Evolutionary conservation across 2,797 vertebrate species (phyloP).

Genomic region (Myotis planiceps): DNA sequence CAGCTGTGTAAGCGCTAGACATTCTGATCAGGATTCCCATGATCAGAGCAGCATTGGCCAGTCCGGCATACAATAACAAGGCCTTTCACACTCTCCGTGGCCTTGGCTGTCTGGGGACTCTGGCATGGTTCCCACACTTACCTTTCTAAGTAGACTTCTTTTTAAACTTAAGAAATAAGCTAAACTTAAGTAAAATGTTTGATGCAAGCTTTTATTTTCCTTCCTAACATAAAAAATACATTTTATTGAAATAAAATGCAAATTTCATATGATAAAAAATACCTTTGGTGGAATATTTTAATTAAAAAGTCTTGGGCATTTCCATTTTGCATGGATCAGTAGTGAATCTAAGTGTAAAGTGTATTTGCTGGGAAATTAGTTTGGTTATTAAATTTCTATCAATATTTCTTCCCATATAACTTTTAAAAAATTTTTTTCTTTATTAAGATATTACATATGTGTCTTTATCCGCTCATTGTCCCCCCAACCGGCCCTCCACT

Average conservation of each 20-base stretch:
- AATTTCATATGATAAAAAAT: constrained; percentile 36
- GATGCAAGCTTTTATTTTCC: neutral
- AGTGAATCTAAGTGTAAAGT: constrained; percentile 34
- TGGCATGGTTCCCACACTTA: too few species aligned
- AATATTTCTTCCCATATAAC: constrained; percentile 9
- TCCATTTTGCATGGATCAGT: neutral
- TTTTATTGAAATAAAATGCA: constrained; percentile 54
- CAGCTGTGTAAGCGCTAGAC: too few species aligned
- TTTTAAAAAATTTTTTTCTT: too few species aligned
- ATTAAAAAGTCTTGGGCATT: constrained; percentile 30
- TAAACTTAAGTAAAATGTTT: constrained; percentile 12
- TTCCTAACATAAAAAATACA: neutral
- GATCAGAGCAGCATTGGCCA: too few species aligned
- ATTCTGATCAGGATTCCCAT: too few species aligned
- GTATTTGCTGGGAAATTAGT: constrained; percentile 18
- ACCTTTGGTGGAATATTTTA: constrained; percentile 59
- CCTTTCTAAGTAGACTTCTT: neutral
- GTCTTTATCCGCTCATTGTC: too few species aligned
- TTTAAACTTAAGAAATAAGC: constrained; percentile 27
- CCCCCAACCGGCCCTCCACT: too few species aligned
- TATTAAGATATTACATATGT: too few species aligned
- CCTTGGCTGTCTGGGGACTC: too few species aligned
- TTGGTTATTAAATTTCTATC: constrained; percentile 55
- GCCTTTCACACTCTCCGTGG: too few species aligned
- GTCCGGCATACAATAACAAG: too few species aligned